Evolutionary conservation across 53 echinoderm and acorn worm species (phyloP), one percentile per base, ranked within the genome.

Genomic region (Holothuria leucospilota): DNA sequence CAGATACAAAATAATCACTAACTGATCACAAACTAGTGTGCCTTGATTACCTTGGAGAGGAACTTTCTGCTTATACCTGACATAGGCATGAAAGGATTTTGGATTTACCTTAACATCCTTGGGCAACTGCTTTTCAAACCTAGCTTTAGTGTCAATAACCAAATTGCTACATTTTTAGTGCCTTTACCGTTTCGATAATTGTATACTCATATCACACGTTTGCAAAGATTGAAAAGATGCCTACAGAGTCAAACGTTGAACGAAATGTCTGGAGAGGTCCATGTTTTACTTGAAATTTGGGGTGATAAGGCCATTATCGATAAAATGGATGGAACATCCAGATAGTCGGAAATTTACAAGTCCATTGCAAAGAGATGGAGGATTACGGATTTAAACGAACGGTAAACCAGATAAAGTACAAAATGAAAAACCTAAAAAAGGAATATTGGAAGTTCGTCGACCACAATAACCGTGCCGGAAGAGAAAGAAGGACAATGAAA

Each of bases 371-470:
- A 5, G 40, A 38, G 10, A 39, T 71, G 72, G 72, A 15, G 15
- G 72, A 71, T 13, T 38, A 41, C 14, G 72, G 72, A 1, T 71
- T 6, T 20, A 16, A 4, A 4, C 41, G 72, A 71, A 42, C 72
- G 9, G 40, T 71, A 4, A 71, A 20, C 72, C 72, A 71, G 39
- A 71, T 71, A 71, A 71, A 39, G 29, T 71, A 71, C 46, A 71
- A 71, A 71, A 38, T 71, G 72, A 71, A 71, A 71, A 71, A 71
- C 16, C 16, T 71, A 18, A 71, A 39, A 38, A 39, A 71, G 23
- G 71, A 38, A 4, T 71, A 71, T 16, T 20, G 40, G 38, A 71
- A 71, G 38, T n/a, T 39, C 7, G 29, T 71, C 5, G 40, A 71
- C 20, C 71, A 71, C 38, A 71, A 71, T 13, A 71, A 71, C 23